Percentiles rank a stretch among this genome's conserved stretches.
phyloP scores from a whole-genome alignment of 1,140 invertebrate genomes.

The Drosophila mayri region DNA sequence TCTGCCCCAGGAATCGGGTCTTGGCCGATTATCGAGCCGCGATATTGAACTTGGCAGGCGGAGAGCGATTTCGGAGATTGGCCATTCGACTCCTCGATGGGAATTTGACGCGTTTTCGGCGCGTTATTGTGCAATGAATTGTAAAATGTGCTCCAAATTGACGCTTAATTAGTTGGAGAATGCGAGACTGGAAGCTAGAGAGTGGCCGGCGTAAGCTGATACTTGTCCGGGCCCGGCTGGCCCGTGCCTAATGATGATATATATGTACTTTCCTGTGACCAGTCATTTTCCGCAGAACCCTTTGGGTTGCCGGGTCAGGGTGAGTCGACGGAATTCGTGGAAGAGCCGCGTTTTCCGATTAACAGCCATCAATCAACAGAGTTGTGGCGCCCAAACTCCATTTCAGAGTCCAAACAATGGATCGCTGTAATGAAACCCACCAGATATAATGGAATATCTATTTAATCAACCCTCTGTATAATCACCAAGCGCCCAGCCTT shows the following conservation, averaged over 20 bases:
- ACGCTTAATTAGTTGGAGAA: conserved; percentile 69
- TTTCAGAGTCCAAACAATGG: conserved; percentile 10
- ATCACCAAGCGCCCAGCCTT: conserved; percentile 23
- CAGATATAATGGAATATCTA: conserved; percentile 34
- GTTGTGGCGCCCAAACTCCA: conserved; percentile 4
- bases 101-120: conserved; percentile 46
- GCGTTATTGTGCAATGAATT: conserved; percentile 73
- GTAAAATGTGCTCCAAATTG: conserved; percentile 75
- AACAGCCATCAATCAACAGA: conserved; percentile 41
- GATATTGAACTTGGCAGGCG: conserved; percentile 74
- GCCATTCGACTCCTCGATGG: conserved; percentile 31
- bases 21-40: conserved; percentile 61
- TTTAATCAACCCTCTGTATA: conserved; percentile 44
- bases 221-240: conserved; percentile 37
- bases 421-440: neutral
- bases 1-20: conserved; percentile 3
- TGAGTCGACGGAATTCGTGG: conserved; percentile 50
- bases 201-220: conserved; percentile 49
- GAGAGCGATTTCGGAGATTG: conserved; percentile 27
- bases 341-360: conserved; percentile 16
- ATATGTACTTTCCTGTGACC: conserved; percentile 55
- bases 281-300: conserved; percentile 60
- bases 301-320: conserved; percentile 57
- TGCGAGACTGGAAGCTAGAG: conserved; percentile 1
- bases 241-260: conserved; percentile 72